These are phyloP conservation scores for Ovis aries DNA, from an alignment of 2,113 vertebrate species.

Conservation along the genomic window ARS-UI_Ramb_v3.0 NC_056064.1:25544501-25545000, in stretches of 20 bases:
- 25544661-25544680: slow-evolving; percentile 95
- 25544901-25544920: neutral
- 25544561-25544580: no score
- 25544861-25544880: neutral
- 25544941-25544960: neutral
- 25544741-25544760: slow-evolving; percentile 97
- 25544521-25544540: neutral
- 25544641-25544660: fast-evolving
- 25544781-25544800: slow-evolving; percentile 88
- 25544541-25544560: neutral
- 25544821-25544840: slow-evolving; percentile 86
- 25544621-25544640: no score
- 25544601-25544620: neutral
- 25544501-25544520: neutral
- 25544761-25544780: slow-evolving; percentile 94
- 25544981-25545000: neutral
- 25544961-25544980: neutral
- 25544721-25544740: slow-evolving; percentile 95
- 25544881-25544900: neutral
- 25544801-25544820: slow-evolving; percentile 94
- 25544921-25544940: neutral
- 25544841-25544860: slow-evolving; percentile 55
- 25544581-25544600: neutral
- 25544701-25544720: slow-evolving; percentile 94
- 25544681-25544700: slow-evolving; percentile 98